phyloP scores from a whole-genome alignment of 1,140 invertebrate genomes.

The Formica exsecta region DNA sequence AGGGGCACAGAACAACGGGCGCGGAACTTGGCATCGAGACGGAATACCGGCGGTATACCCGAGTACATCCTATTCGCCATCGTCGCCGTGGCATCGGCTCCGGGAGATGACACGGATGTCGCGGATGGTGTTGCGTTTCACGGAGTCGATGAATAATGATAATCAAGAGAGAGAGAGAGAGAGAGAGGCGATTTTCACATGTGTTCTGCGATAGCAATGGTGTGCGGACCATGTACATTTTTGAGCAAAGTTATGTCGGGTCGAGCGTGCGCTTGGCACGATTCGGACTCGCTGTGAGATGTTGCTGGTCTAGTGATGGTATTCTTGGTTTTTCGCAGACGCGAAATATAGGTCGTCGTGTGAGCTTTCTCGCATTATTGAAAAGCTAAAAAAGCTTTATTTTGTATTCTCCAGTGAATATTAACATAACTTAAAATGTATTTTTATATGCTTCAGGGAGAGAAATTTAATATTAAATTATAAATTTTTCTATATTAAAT shows the following conservation, averaged over 20 bases:
- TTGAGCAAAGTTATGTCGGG: slow-evolving; percentile 27
- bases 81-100: not conserved
- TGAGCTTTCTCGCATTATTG: slow-evolving; percentile 1
- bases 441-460: too few species aligned
- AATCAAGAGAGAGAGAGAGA: not conserved
- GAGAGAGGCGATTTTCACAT: slow-evolving; percentile 31
- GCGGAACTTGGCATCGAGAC: not conserved
- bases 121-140: not conserved
- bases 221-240: not conserved
- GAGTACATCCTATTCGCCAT: not conserved
- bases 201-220: not conserved
- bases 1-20: not conserved
- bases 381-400: not conserved
- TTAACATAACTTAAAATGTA: not conserved
- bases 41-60: not conserved
- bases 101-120: not conserved
- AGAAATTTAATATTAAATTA: too few species aligned
- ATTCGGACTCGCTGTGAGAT: slow-evolving; percentile 29
- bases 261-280: slow-evolving; percentile 47
- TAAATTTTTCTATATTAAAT: too few species aligned
- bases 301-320: slow-evolving; percentile 5
- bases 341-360: not conserved
- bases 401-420: not conserved
- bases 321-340: slow-evolving; percentile 14
- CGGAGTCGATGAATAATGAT: slow-evolving; percentile 7